Evolutionary conservation across 2,797 vertebrate genomes (phyloP).

Genomic region (Macroramphosus scolopax): DNA sequence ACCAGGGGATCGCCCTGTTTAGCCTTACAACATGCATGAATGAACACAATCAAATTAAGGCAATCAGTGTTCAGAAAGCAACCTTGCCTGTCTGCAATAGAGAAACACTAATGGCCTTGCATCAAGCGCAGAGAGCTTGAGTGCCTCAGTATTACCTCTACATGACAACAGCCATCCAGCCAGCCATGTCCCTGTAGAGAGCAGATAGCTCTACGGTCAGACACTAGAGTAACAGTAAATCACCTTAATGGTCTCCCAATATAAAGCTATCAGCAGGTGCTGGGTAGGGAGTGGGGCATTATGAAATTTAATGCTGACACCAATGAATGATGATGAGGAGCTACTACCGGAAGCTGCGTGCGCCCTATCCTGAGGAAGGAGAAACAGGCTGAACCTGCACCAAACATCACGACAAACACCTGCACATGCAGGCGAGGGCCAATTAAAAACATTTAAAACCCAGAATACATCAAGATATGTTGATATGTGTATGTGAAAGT

Average conservation of each 20-base stretch:
- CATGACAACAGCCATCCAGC: conserved; percentile 60
- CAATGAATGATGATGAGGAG: conserved; percentile 32
- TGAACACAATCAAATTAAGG: conserved; percentile 61
- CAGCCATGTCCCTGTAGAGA: conserved; percentile 35
- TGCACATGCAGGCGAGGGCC: conserved; percentile 25
- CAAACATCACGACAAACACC: neutral
- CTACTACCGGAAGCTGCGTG: neutral
- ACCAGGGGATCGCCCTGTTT: conserved; percentile 54
- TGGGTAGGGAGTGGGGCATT: conserved; percentile 26
- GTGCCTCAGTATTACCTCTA: conserved; percentile 24
- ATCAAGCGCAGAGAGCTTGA: conserved; percentile 29
- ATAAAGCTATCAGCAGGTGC: conserved; percentile 50
- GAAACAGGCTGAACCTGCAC: neutral
- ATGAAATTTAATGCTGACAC: conserved; percentile 36
- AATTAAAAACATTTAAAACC: conserved; percentile 18
- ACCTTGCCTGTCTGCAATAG: conserved; percentile 19
- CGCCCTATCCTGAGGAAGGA: conserved; percentile 4
- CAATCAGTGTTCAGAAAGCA: conserved; percentile 43
- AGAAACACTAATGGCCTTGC: conserved; percentile 46
- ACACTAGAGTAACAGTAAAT: conserved; percentile 42
- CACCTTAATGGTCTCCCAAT: conserved; percentile 45
- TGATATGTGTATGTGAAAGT: conserved; percentile 80
- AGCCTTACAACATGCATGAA: conserved; percentile 59
- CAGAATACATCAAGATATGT: conserved; percentile 63
- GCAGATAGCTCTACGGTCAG: conserved; percentile 38